phyloP scores from a whole-genome alignment of 2,113 vertebrate genomes.

The Amphilophus citrinellus region DNA sequence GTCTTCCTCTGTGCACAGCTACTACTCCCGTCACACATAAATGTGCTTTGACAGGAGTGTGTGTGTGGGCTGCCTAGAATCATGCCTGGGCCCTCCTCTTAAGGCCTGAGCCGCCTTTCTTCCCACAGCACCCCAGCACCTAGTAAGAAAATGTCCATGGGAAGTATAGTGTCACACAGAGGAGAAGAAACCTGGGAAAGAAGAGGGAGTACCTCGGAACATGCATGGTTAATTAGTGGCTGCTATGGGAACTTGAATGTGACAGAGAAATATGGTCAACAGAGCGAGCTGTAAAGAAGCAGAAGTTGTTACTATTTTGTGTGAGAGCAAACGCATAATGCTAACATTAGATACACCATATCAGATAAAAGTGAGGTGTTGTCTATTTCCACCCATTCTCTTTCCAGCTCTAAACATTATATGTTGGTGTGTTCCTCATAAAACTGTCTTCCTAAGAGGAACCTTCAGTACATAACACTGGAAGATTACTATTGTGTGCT shows the following conservation, averaged over 20 bases:
- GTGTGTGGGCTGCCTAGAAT: conserved; percentile 59
- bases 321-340: conserved; percentile 49
- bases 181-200: conserved; percentile 18
- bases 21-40: conserved; percentile 57
- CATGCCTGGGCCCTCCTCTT: conserved; percentile 2
- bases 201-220: conserved; percentile 1
- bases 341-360: conserved; percentile 1
- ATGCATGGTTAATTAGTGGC: conserved; percentile 31
- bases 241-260: conserved; percentile 40
- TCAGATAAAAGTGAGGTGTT: conserved; percentile 57
- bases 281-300: conserved; percentile 40
- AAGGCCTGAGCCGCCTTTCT: conserved; percentile 16
- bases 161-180: conserved; percentile 21
- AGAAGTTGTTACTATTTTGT: conserved; percentile 61
- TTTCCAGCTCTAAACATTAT: conserved; percentile 9
- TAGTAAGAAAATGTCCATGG: conserved; percentile 13
- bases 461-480: conserved; percentile 5
- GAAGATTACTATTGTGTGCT: conserved; percentile 3
- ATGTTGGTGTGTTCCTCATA: conserved; percentile 50
- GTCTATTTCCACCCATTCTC: conserved; percentile 65
- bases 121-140: conserved; percentile 37
- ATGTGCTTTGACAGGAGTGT: conserved; percentile 47
- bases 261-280: conserved; percentile 21
- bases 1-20: not conserved
- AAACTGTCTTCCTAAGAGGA: conserved; percentile 62